Percentiles rank a stretch among this genome's conserved stretches.
These are phyloP conservation scores for Thalassophryne amazonica DNA, from an alignment of 2,797 vertebrate species.

Conservation along the genomic window DNA sequence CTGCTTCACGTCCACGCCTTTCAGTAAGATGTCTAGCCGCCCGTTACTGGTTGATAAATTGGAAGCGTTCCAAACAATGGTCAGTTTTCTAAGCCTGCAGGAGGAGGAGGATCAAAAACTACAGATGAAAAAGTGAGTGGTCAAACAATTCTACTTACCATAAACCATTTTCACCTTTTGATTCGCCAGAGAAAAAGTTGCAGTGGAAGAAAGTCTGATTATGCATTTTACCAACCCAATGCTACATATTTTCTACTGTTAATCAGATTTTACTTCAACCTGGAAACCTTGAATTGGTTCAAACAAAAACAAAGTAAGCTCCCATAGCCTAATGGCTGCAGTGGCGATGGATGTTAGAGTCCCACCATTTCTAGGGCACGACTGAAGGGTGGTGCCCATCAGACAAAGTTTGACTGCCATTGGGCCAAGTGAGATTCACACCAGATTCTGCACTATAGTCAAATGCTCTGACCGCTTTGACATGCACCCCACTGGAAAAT, in stretches of 20 bases:
- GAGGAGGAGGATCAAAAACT: slow-evolving; percentile 95
- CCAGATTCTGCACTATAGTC: too few relatives aligned
- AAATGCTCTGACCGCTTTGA: too few relatives aligned
- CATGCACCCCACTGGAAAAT: too few relatives aligned
- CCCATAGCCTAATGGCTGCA: too few relatives aligned
- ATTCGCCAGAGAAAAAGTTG: neutral
- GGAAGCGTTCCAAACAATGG: slow-evolving; percentile 41
- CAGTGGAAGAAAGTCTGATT: neutral
- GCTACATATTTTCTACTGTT: neutral
- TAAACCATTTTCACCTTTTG: neutral
- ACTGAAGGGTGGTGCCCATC: too few relatives aligned
- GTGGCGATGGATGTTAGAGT: too few relatives aligned
- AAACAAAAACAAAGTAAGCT: too few relatives aligned
- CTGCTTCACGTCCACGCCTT: slow-evolving; percentile 94
- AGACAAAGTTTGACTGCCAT: too few relatives aligned
- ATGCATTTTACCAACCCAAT: neutral
- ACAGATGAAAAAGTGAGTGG: slow-evolving; percentile 87
- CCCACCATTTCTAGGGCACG: too few relatives aligned
- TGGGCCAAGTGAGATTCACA: too few relatives aligned
- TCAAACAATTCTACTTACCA: neutral
- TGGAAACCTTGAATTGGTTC: too few relatives aligned
- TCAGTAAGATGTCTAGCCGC: slow-evolving; percentile 76
- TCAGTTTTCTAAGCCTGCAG: slow-evolving; percentile 81
- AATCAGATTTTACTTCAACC: neutral
- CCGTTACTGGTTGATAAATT: slow-evolving; percentile 55